Base-by-base conservation (phyloP, 2,797 vertebrate species). In the Phalanger gymnotis region DNA sequence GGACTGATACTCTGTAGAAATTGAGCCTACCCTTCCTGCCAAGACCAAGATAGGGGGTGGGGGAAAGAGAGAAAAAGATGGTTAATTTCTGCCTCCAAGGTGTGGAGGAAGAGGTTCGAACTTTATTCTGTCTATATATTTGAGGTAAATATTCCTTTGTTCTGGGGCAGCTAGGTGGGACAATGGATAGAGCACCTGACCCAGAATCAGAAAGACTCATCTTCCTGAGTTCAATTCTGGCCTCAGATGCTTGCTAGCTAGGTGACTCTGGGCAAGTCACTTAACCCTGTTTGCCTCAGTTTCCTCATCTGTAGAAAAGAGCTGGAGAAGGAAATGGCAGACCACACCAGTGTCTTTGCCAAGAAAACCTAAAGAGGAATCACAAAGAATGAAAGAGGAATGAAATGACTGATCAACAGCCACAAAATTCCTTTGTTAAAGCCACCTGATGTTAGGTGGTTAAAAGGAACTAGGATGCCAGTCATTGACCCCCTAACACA, bases 221-320 rank as follows among this genome's bases (percentile, higher is more conserved):
- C 5, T 73, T 73, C 16, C 58, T 66, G 31, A 66, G 58, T 34
- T n/a, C 61, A 66, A 66, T 6, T 73, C 5, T 40, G 4, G 31
- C 91, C n/a, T 90, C 54, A 40, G n/a, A 12, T 14, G 30, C 89
- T 97, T 96, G 94, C 73, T 92, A 91, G 40, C n/a, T 90, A 31
- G 53, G 13, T 94, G 93, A 93, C 91, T 53, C n/a, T 94, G 16
- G 92, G 47, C 40, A 92, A 93, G 56, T 91, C 94, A 91, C 89
- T 91, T 81, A 94, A 90, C 25, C 54, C 61, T 40, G 56, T 81
- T 5, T 92, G 34, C 30, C 30, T 94, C 90, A n/a, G 91, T 90
- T 93, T 96, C 94, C 53, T 47, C 56, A 53, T 53, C 47, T 94
- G 27, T n/a, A 53, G 52, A n/a, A 94, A 93, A 92, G 92, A 93